Conservation (phyloP, 2,888 invertebrate species). For the Harmothoe impar region DNA sequence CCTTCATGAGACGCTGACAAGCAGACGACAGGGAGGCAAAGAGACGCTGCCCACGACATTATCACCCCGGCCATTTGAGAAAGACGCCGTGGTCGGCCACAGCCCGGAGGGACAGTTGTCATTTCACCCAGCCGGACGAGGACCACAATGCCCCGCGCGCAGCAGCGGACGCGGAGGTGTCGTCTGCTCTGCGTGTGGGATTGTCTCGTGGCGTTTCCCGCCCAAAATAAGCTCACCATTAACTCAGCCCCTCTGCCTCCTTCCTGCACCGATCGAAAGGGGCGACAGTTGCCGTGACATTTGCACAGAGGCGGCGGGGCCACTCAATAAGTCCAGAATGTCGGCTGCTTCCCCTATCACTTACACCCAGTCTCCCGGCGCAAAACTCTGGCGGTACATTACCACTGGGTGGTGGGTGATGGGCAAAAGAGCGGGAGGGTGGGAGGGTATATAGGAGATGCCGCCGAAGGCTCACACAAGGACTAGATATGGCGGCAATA, state of each 20-base stretch:
- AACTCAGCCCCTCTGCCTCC: not conserved
- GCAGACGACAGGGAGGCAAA: slow-evolving; percentile 25
- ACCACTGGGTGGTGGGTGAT: not conserved
- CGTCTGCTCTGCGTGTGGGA: slow-evolving; percentile 33
- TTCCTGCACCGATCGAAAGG: slow-evolving; percentile 7
- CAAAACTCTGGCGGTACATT: slow-evolving; percentile 1
- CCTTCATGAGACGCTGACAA: slow-evolving; percentile 46
- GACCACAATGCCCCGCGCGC: slow-evolving; percentile 20
- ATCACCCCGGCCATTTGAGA: slow-evolving; percentile 19
- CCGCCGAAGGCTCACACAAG: slow-evolving; percentile 28
- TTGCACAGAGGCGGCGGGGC: not conserved
- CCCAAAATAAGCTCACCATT: slow-evolving; percentile 41
- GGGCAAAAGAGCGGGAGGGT: not conserved
- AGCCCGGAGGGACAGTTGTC: slow-evolving; percentile 28
- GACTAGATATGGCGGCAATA: slow-evolving; percentile 1
- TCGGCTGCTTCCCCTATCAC: slow-evolving; percentile 25
- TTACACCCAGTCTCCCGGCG: not conserved
- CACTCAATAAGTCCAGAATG: slow-evolving; percentile 36
- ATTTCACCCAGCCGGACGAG: not conserved
- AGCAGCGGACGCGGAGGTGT: not conserved
- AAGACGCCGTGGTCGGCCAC: not conserved
- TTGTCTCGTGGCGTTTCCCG: not conserved
- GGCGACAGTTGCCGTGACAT: slow-evolving; percentile 28
- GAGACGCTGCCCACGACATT: slow-evolving; percentile 28
- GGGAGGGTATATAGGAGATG: not conserved